phyloP scores from a whole-genome alignment of 2,797 vertebrate genomes.

The Hoplostethus atlanticus region DNA sequence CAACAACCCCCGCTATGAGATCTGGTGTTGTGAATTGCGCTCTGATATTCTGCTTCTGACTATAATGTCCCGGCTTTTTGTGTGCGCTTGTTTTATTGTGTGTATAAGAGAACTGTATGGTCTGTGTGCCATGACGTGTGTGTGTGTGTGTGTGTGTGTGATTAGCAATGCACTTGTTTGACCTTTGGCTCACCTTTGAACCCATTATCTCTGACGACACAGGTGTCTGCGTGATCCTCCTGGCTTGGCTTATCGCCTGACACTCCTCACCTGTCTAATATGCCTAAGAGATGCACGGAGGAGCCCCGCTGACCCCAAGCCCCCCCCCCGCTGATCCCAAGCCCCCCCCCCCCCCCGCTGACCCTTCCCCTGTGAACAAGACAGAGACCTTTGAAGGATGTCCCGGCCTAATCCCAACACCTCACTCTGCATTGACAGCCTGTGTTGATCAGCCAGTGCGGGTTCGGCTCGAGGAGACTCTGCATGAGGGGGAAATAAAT shows the following conservation, averaged over 20 bases:
- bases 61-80: neutral
- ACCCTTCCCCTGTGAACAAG: conserved; percentile 63
- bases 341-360: conserved; percentile 22
- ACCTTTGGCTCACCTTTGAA: conserved; percentile 72
- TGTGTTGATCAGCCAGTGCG: conserved; percentile 70
- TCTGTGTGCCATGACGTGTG: neutral
- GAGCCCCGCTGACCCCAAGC: conserved; percentile 1
- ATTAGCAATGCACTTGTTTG: conserved; percentile 35
- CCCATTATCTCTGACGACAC: conserved; percentile 76
- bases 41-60: neutral
- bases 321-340: neutral
- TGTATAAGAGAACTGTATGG: neutral
- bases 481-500: conserved; percentile 64
- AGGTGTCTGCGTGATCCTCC: conserved; percentile 45
- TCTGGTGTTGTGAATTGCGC: neutral
- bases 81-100: neutral
- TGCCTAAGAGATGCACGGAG: conserved; percentile 37
- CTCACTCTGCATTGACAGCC: conserved; percentile 58
- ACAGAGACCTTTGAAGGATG: conserved; percentile 68
- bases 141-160: conserved; percentile 6
- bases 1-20: neutral
- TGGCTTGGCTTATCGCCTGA: conserved; percentile 67
- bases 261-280: conserved; percentile 66
- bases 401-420: conserved; percentile 55
- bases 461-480: conserved; percentile 52